Conservation (phyloP, 2,888 invertebrate species). For the Drosophila falleni region DNA sequence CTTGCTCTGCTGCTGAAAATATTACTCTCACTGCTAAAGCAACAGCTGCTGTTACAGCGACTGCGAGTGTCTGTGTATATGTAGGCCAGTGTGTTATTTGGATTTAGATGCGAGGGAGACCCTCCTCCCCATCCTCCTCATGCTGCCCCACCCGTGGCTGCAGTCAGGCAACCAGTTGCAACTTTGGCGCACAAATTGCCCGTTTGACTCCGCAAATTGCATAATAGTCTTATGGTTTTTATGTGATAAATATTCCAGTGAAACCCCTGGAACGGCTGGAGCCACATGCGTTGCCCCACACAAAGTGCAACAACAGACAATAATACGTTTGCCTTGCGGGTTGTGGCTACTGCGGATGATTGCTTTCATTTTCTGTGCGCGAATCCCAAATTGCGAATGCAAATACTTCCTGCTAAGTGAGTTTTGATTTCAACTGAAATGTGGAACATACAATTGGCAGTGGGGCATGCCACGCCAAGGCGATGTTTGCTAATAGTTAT, state of each 20-base stretch:
- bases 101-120: constrained; percentile 32
- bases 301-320: constrained; percentile 20
- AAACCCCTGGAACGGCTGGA: constrained; percentile 17
- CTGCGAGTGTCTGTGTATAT: constrained; percentile 32
- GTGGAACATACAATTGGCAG: constrained; percentile 53
- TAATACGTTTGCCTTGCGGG: constrained; percentile 36
- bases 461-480: constrained; percentile 41
- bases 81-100: constrained; percentile 56
- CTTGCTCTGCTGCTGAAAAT: no score
- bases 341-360: constrained; percentile 58
- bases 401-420: constrained; percentile 75
- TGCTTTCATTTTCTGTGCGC: constrained; percentile 70
- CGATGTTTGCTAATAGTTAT: constrained; percentile 12
- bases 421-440: constrained; percentile 67
- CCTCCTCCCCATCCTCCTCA: background rate
- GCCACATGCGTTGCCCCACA: constrained; percentile 53
- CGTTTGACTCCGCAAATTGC: constrained; percentile 64
- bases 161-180: constrained; percentile 34
- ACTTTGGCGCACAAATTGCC: constrained; percentile 54
- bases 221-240: constrained; percentile 62
- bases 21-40: no score
- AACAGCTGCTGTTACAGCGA: background rate
- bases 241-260: constrained; percentile 63
- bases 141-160: constrained; percentile 15
- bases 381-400: constrained; percentile 61